phyloP scores from a whole-genome alignment of 2,888 invertebrate genomes.

The Epistrophe grossulariae region DNA sequence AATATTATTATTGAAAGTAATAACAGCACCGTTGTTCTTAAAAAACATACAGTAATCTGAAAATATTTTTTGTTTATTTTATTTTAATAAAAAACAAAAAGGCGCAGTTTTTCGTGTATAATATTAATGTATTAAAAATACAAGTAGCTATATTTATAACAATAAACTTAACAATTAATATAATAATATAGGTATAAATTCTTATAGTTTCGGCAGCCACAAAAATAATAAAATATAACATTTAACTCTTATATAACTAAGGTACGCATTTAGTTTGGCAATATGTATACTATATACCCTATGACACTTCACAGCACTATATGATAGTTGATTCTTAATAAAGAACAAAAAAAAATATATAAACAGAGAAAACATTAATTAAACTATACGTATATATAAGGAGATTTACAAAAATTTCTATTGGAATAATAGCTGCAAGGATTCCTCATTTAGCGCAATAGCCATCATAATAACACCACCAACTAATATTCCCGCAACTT shows the following conservation, averaged over 20 bases:
- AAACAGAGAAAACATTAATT: not conserved
- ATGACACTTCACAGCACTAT: conserved; percentile 70
- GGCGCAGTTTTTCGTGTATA: not conserved
- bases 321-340: conserved; percentile 60
- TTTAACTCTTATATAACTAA: conserved; percentile 24
- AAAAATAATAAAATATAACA: conserved; percentile 12
- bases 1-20: too few relatives aligned
- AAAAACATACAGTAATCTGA: too few relatives aligned
- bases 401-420: conserved; percentile 56
- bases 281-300: conserved; percentile 23
- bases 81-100: not conserved
- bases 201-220: conserved; percentile 24
- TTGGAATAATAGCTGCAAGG: conserved; percentile 79
- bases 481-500: conserved; percentile 87
- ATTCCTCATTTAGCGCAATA: conserved; percentile 89
- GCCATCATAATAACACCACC: conserved; percentile 90
- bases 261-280: not conserved
- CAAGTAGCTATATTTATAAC: not conserved
- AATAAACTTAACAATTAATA: conserved; percentile 35
- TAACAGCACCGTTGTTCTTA: too few relatives aligned
- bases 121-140: conserved; percentile 14
- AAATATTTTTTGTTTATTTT: not conserved
- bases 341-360: not conserved
- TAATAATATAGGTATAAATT: conserved; percentile 31
- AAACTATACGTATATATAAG: not conserved